Percentiles rank a stretch among this genome's conserved stretches.
Evolutionary conservation across 2,113 vertebrate species (phyloP).

Genomic region (Aegithalos caudatus): DNA sequence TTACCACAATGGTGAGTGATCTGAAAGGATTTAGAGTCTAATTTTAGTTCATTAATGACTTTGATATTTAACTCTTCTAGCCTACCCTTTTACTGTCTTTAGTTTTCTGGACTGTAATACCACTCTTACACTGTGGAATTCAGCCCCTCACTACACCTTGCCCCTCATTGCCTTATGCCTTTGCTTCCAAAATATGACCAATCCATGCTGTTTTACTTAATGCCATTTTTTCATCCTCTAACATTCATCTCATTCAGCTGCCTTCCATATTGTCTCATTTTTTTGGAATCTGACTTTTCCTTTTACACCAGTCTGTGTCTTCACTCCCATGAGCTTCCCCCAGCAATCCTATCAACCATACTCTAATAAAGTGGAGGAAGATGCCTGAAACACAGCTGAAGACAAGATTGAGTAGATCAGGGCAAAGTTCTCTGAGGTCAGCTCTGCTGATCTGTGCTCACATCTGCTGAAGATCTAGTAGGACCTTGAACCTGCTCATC

Average conservation of each 20-base stretch:
- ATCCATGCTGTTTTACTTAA: not conserved
- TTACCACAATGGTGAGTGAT: not conserved
- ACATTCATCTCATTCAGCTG: not conserved
- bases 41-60: slow-evolving; percentile 35
- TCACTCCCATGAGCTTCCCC: not conserved
- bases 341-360: not conserved
- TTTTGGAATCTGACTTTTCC: not conserved
- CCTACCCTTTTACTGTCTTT: not conserved
- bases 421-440: not conserved
- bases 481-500: not conserved
- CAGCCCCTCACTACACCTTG: not conserved
- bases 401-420: not conserved
- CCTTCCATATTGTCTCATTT: not conserved
- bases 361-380: not conserved
- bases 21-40: not conserved
- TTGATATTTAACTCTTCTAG: not conserved
- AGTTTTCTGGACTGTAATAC: not conserved
- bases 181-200: not conserved
- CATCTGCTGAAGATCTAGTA: not conserved
- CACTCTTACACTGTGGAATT: not conserved
- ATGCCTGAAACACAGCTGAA: not conserved
- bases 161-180: not conserved
- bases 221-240: not conserved
- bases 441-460: not conserved
- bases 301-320: not conserved